Percentiles rank a stretch among this genome's conserved stretches.
Conservation (phyloP, 1,140 invertebrate genomes). For the Nautilus pompilius region DNA sequence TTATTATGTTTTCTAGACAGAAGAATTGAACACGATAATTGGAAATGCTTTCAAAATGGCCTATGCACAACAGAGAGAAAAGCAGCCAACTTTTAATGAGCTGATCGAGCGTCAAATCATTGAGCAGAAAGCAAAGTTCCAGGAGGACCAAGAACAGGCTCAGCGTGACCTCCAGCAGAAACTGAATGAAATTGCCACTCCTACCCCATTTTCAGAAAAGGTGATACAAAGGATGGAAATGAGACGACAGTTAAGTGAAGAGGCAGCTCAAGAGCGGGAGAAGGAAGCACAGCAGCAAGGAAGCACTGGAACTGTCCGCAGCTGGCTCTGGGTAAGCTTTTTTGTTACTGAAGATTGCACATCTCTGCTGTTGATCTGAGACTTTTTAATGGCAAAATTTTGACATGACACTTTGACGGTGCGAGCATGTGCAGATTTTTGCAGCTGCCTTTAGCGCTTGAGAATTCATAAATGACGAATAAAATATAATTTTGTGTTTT, state of each 20-base stretch:
- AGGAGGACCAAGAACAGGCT: conserved; percentile 40
- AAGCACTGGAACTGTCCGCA: not conserved
- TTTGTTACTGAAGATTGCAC: too few species aligned
- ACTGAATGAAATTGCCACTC: conserved; percentile 44
- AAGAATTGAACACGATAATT: conserved; percentile 81
- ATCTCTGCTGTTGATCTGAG: too few species aligned
- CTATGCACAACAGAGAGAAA: conserved; percentile 78
- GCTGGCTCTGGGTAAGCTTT: conserved; percentile 2
- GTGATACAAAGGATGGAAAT: conserved; percentile 40
- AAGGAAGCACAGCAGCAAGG: not conserved
- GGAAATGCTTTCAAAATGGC: conserved; percentile 91
- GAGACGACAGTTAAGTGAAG: conserved; percentile 27
- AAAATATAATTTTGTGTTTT: too few species aligned
- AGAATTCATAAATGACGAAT: too few species aligned
- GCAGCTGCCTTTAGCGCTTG: too few species aligned
- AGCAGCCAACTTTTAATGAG: conserved; percentile 52
- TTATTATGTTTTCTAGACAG: too few species aligned
- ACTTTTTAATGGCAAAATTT: too few species aligned
- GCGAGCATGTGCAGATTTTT: too few species aligned
- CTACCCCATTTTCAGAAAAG: conserved; percentile 41
- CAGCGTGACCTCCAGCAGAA: conserved; percentile 36
- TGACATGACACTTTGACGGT: too few species aligned
- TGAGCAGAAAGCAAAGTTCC: conserved; percentile 43
- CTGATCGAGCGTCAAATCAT: conserved; percentile 47
- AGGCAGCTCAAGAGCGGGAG: conserved; percentile 1